Percentiles rank a stretch among this genome's conserved stretches.
phyloP scores from a whole-genome alignment of 2,113 vertebrate genomes.

The Apteryx owenii region DNA sequence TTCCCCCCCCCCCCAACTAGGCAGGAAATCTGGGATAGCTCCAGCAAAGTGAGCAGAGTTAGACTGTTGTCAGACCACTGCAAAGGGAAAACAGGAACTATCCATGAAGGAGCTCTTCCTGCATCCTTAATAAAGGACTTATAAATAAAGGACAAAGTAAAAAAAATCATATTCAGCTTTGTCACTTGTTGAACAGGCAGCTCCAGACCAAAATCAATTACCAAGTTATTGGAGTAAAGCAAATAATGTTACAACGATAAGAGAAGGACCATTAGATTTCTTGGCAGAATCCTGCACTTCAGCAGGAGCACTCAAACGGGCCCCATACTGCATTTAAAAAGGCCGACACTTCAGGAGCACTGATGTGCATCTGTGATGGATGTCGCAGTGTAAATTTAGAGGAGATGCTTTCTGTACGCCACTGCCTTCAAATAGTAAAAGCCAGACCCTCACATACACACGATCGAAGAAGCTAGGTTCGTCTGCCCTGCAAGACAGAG shows the following conservation, averaged over 20 bases:
- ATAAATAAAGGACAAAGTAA: not conserved
- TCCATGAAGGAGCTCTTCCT: not conserved
- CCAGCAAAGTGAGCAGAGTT: not conserved
- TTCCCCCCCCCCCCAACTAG: not conserved
- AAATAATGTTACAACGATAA: not conserved
- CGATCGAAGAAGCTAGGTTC: fast-evolving
- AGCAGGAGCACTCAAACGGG: fast-evolving
- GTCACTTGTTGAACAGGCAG: not conserved
- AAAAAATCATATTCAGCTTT: not conserved
- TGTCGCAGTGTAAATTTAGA: fast-evolving
- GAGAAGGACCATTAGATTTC: not conserved
- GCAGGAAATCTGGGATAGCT: not conserved
- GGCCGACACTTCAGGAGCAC: not conserved
- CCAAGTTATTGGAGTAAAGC: not conserved
- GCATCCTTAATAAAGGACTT: not conserved
- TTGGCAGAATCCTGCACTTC: not conserved
- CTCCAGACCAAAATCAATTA: not conserved
- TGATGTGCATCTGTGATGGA: not conserved
- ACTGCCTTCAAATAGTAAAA: fast-evolving
- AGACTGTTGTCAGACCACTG: not conserved
- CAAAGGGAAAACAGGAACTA: not conserved
- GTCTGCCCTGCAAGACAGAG: not conserved
- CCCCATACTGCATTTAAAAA: fast-evolving
- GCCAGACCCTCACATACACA: not conserved
- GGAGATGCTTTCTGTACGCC: fast-evolving